A percentile compares a stretch with the other conserved stretches of the same genome.
These are phyloP conservation scores for Lissonota sp. DNA, from an alignment of 2,888 invertebrate species.

Conservation along the genomic window DNA sequence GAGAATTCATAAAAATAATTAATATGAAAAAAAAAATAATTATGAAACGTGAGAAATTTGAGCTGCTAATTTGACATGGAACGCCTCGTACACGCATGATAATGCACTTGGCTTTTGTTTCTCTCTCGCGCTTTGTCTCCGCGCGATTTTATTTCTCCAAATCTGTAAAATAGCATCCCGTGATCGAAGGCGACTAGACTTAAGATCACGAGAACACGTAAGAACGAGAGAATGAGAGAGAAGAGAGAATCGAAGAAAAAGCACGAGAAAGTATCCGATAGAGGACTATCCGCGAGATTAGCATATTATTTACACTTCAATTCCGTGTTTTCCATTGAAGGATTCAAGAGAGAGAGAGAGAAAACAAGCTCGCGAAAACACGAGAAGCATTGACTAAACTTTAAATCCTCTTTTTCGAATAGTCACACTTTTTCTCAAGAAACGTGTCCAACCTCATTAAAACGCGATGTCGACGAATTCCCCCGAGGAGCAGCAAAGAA, in stretches of 20 bases:
- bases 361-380: neutral
- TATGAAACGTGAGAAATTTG: too few relatives aligned
- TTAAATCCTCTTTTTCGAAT: conserved; percentile 80
- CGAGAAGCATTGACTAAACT: conserved; percentile 72
- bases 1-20: too few relatives aligned
- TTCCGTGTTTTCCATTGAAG: conserved; percentile 50
- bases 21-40: too few relatives aligned
- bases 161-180: conserved; percentile 68
- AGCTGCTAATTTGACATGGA: neutral
- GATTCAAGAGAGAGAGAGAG: conserved; percentile 48
- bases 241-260: conserved; percentile 48
- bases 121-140: neutral
- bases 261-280: conserved; percentile 60
- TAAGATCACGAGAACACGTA: conserved; percentile 45
- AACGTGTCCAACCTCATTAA: conserved; percentile 76
- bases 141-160: conserved; percentile 44
- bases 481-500: conserved; percentile 26
- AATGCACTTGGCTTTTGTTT: neutral
- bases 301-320: conserved; percentile 81
- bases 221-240: conserved; percentile 37
- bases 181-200: conserved; percentile 50
- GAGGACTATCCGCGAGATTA: conserved; percentile 76
- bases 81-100: neutral
- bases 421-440: conserved; percentile 71
- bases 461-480: conserved; percentile 68